A percentile compares a stretch with the other conserved stretches of the same genome.
These are phyloP conservation scores for Mamestra brassicae DNA, from an alignment of 2,888 invertebrate species.

Conservation along the genomic window DNA sequence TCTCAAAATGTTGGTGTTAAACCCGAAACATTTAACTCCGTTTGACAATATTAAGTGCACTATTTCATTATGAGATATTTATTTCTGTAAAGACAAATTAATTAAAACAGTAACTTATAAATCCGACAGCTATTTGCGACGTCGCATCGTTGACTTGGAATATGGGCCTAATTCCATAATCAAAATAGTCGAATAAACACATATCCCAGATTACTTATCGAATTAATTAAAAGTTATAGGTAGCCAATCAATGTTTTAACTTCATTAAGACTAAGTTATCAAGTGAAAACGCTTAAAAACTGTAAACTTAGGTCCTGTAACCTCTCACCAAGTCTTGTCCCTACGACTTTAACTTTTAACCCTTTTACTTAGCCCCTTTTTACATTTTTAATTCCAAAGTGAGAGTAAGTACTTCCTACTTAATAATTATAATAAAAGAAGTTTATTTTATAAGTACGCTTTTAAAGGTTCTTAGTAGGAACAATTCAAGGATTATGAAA, in stretches of 20 bases:
- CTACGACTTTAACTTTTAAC: constrained; percentile 24
- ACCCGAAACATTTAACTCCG: too few relatives aligned
- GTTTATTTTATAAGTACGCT: constrained; percentile 53
- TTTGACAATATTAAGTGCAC: too few relatives aligned
- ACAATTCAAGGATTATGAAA: constrained; percentile 28
- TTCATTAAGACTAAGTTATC: constrained; percentile 29
- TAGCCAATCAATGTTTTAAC: constrained; percentile 42
- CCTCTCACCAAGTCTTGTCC: constrained; percentile 32
- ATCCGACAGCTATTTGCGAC: too few relatives aligned
- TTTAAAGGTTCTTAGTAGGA: constrained; percentile 16
- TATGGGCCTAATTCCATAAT: too few relatives aligned
- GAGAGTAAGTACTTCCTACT: constrained; percentile 23
- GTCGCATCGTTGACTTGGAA: too few relatives aligned
- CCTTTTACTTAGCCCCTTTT: constrained; percentile 29
- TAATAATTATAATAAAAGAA: constrained; percentile 46
- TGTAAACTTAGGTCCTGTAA: constrained; percentile 25
- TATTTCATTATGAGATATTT: too few relatives aligned
- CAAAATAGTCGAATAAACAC: neutral
- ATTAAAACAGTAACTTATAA: too few relatives aligned
- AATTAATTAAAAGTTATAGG: constrained; percentile 42
- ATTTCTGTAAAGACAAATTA: too few relatives aligned
- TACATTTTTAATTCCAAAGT: constrained; percentile 34
- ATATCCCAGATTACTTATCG: neutral
- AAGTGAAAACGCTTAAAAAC: constrained; percentile 32
- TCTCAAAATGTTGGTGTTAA: too few relatives aligned